Conservation (phyloP, 1,140 invertebrate species). For the Reticulitermes speratus region DNA sequence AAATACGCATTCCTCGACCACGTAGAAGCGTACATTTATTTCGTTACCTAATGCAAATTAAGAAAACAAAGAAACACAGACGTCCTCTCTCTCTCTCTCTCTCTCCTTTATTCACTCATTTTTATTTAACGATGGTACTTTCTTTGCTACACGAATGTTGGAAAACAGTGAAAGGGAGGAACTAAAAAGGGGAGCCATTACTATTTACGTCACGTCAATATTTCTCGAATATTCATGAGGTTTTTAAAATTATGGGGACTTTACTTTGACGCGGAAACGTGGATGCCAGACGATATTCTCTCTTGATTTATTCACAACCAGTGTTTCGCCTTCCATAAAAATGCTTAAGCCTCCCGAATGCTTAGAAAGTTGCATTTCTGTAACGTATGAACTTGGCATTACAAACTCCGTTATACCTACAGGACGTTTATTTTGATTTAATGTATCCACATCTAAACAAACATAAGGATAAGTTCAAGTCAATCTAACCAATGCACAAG, state of each 20-base stretch:
- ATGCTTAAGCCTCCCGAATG: background rate
- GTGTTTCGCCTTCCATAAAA: background rate
- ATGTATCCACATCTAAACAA: too few species aligned
- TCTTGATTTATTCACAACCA: slow-evolving; percentile 1
- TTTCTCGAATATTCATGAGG: slow-evolving; percentile 25
- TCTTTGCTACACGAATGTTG: background rate
- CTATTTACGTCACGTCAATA: slow-evolving; percentile 27
- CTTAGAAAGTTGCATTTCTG: background rate
- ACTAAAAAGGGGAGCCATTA: background rate
- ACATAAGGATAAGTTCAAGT: too few species aligned
- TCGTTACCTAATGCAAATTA: slow-evolving; percentile 26
- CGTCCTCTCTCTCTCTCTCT: background rate
- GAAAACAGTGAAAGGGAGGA: background rate
- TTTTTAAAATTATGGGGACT: slow-evolving; percentile 28
- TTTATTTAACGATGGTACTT: background rate
- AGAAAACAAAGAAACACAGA: slow-evolving; percentile 19
- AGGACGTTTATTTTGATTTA: too few species aligned
- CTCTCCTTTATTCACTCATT: background rate
- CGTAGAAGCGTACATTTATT: background rate
- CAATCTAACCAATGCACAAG: too few species aligned
- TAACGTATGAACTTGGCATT: background rate
- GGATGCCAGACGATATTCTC: background rate
- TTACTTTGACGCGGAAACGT: background rate
- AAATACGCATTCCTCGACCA: background rate
- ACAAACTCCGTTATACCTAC: too few species aligned